These are phyloP conservation scores for Fissipunctia ypsillon DNA, from an alignment of 2,888 invertebrate species.

Conservation along the genomic window DNA sequence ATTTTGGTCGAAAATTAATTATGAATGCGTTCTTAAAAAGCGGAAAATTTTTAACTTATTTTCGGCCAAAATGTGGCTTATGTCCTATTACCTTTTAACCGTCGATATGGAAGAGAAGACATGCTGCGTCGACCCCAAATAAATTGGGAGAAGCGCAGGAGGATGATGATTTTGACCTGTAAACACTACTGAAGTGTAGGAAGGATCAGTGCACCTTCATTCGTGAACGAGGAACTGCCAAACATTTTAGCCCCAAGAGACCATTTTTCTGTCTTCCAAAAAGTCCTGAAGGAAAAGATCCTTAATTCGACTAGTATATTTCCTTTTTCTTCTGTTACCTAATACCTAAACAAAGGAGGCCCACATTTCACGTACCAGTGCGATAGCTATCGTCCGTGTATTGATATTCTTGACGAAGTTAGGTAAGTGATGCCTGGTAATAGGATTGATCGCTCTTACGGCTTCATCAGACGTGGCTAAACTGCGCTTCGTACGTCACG, in stretches of 20 bases:
- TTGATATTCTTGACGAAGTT: conserved; percentile 63
- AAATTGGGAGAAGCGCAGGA: not conserved
- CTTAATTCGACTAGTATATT: not conserved
- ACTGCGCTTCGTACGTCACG: conserved; percentile 78
- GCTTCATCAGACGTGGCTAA: conserved; percentile 88
- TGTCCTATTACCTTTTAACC: too few relatives aligned
- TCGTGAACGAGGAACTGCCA: not conserved
- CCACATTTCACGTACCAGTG: conserved; percentile 35
- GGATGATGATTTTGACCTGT: not conserved
- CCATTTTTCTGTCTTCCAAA: not conserved
- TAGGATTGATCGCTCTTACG: conserved; percentile 83
- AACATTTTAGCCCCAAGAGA: not conserved
- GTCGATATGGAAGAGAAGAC: too few relatives aligned
- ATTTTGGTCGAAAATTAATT: too few relatives aligned
- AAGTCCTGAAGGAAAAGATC: not conserved
- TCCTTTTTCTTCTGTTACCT: not conserved
- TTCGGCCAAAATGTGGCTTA: too few relatives aligned
- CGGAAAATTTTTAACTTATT: too few relatives aligned
- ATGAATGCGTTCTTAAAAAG: too few relatives aligned
- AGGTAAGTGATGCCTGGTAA: conserved; percentile 80
- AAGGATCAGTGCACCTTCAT: not conserved
- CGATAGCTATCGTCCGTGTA: conserved; percentile 19
- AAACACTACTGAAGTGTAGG: not conserved
- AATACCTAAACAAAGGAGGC: conserved; percentile 3
- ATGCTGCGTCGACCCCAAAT: not conserved